These are phyloP conservation scores for Encarsia formosa DNA, from an alignment of 2,888 invertebrate genomes.

Conservation along the genomic window DNA sequence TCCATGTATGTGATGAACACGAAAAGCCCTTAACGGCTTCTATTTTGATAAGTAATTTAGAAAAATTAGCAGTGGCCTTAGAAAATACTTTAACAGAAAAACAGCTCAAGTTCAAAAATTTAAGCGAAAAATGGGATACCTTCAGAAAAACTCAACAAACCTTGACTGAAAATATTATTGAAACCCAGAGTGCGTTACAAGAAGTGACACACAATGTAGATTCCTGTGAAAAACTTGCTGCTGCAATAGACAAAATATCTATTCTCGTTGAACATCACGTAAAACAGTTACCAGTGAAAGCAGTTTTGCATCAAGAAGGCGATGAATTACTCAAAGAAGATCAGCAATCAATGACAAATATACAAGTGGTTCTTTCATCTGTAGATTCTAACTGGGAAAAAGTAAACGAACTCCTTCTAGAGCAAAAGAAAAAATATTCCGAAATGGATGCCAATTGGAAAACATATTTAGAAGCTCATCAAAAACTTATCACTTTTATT, in stretches of 20 bases:
- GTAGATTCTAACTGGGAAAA: slow-evolving; percentile 80
- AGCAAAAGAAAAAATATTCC: slow-evolving; percentile 70
- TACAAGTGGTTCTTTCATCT: slow-evolving; percentile 74
- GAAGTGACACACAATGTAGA: slow-evolving; percentile 56
- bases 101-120: slow-evolving; percentile 65
- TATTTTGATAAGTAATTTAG: slow-evolving; percentile 68
- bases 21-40: slow-evolving; percentile 71
- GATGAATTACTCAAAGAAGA: slow-evolving; percentile 77
- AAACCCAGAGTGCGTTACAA: slow-evolving; percentile 57
- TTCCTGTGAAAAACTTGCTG: slow-evolving; percentile 53
- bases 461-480: slow-evolving; percentile 69
- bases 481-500: slow-evolving; percentile 67
- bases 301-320: slow-evolving; percentile 75
- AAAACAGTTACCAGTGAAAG: slow-evolving; percentile 61
- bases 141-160: slow-evolving; percentile 72
- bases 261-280: slow-evolving; percentile 55
- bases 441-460: slow-evolving; percentile 69
- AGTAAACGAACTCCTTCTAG: slow-evolving; percentile 68
- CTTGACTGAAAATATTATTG: slow-evolving; percentile 63
- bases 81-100: slow-evolving; percentile 65
- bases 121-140: slow-evolving; percentile 72
- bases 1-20: slow-evolving; percentile 68
- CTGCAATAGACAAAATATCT: slow-evolving; percentile 55
- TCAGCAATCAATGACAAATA: slow-evolving; percentile 71
- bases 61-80: slow-evolving; percentile 65